Evolutionary conservation across 2,113 vertebrate species (phyloP).

Genomic region (Origma solitaria): DNA sequence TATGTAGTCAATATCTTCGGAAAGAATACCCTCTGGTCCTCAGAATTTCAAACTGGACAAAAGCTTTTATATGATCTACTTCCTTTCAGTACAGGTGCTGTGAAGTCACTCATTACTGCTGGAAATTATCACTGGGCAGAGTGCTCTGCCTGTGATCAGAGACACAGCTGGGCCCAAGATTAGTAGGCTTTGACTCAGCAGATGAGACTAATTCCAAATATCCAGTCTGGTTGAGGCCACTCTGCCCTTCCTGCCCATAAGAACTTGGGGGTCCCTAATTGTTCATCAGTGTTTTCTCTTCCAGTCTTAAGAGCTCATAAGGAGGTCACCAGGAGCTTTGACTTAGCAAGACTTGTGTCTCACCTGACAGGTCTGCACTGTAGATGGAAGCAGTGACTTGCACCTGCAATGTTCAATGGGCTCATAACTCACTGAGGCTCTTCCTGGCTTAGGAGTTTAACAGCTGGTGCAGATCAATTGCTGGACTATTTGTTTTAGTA

Average conservation of each 20-base stretch:
- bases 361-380: neutral
- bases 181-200: neutral
- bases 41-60: neutral
- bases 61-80: neutral
- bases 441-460: neutral
- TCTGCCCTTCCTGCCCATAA: fast-evolving
- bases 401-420: neutral
- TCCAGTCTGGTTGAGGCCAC: too few relatives aligned
- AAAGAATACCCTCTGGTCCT: neutral
- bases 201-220: neutral
- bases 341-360: neutral
- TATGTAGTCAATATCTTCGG: neutral
- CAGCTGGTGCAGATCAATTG: neutral
- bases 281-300: neutral
- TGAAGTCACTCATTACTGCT: neutral
- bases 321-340: neutral
- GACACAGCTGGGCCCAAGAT: neutral
- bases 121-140: neutral
- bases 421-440: neutral
- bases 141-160: neutral
- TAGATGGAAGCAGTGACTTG: neutral
- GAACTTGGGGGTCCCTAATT: neutral
- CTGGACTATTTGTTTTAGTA: conserved; percentile 22
- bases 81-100: neutral
- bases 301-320: neutral